Evolutionary conservation across 2,113 vertebrate species (phyloP).

Genomic region (Excalfactoria chinensis): DNA sequence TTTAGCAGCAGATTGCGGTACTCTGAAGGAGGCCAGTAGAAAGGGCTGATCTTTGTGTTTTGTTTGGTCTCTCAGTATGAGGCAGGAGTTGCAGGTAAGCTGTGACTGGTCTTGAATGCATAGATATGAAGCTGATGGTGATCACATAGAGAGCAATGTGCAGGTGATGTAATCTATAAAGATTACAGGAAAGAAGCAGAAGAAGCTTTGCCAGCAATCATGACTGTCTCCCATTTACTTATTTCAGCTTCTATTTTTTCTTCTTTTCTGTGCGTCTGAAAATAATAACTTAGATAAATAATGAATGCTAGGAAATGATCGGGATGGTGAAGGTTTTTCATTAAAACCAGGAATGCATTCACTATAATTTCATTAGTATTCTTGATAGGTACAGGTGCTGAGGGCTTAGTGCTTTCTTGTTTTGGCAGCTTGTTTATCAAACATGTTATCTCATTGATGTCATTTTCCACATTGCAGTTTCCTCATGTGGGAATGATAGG

Average conservation of each 20-base stretch:
- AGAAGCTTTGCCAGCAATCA: neutral
- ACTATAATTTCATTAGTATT: neutral
- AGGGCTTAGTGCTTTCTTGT: neutral
- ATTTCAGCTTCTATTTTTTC: neutral
- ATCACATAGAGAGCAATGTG: neutral
- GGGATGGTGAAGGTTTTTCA: neutral
- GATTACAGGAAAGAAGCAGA: neutral
- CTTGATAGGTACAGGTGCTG: neutral
- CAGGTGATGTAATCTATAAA: neutral
- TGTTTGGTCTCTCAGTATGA: neutral
- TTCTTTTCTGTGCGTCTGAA: neutral
- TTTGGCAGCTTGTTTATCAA: slow-evolving; percentile 18
- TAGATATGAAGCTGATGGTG: neutral
- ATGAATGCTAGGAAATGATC: neutral
- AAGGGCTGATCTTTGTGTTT: neutral
- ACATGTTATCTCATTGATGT: neutral
- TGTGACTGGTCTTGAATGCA: neutral
- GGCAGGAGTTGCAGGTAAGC: neutral
- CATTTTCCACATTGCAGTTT: neutral
- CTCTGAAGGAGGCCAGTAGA: neutral
- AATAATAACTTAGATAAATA: neutral
- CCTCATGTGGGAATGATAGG: neutral
- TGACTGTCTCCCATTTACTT: neutral
- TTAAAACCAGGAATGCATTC: neutral
- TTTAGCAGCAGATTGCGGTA: neutral